Percentiles rank a stretch among this genome's conserved stretches.
These are phyloP conservation scores for Proctacanthus coquilletti DNA, from an alignment of 1,140 invertebrate genomes.

Conservation along the genomic window DNA sequence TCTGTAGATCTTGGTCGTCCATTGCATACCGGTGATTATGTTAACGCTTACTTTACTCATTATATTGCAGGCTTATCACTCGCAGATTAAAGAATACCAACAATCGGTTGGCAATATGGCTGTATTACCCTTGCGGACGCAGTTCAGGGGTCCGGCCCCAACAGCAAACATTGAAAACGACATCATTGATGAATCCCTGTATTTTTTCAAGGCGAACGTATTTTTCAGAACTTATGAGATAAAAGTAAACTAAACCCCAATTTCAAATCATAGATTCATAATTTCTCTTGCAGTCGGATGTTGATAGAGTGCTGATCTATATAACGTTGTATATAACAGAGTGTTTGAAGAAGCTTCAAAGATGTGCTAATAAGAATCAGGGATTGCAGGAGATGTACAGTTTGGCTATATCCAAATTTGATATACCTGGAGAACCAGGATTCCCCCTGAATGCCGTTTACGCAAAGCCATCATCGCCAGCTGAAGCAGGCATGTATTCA, in stretches of 20 bases:
- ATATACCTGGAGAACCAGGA: conserved; percentile 88
- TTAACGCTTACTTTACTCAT: background rate
- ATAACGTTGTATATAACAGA: conserved; percentile 98
- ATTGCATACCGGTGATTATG: no score
- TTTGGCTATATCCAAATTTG: conserved; percentile 86
- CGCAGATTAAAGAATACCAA: conserved; percentile 60
- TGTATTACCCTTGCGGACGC: conserved; percentile 70
- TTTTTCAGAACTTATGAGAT: conserved; percentile 99
- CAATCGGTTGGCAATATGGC: conserved; percentile 84
- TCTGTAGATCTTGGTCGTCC: background rate
- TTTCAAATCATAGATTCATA: conserved; percentile 2
- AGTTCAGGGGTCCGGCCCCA: conserved; percentile 77
- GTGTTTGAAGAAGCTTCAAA: conserved; percentile 89
- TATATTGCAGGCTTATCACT: conserved; percentile 80
- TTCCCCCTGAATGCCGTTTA: conserved; percentile 98
- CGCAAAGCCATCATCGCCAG: conserved; percentile 60
- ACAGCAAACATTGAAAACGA: conserved; percentile 56
- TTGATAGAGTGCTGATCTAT: conserved; percentile 93
- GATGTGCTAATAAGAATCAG: conserved; percentile 76
- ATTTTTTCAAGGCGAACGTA: conserved; percentile 97
- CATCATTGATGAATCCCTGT: conserved; percentile 94
- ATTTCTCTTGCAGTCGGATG: conserved; percentile 71
- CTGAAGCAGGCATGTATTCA: conserved; percentile 51
- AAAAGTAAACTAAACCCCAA: conserved; percentile 44
- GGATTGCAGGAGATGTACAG: conserved; percentile 92